Base-by-base conservation (phyloP, 2,113 vertebrate species). In the Hydrolagus affinis region DNA sequence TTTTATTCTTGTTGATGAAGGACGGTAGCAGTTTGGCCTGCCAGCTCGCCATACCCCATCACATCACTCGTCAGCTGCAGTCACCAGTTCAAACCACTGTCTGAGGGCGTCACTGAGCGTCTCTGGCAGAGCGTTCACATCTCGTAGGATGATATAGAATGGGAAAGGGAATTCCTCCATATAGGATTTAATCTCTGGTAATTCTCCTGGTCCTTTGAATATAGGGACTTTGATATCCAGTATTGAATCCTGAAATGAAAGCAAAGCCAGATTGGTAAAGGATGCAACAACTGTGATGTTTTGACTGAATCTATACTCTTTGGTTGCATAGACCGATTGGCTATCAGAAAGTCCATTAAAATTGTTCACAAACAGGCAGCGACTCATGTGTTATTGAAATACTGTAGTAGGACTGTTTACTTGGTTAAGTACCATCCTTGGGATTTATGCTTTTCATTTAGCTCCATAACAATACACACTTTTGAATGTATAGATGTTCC, bases 101-200 rank as follows among this genome's bases (percentile, higher is more conserved):
- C 97, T 91, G 87, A 99, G 95, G 0, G 98, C 97, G 70, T 99
- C 98, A 0, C 98, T 96, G 87, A 99, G 95, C 0, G 97, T 99
- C 90, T 98, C 96, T 0, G 98, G 97, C 87, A 99, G 91, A 0
- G 94, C 91, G 0, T 97, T 99, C 87, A 98, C 94, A 9, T 99
- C 95, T 17, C 97, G 91, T 66, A 99, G 95, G 90, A 99, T 98
- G 87, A 97, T 88, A 85, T 99, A 99, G 92, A 99, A 99, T 0
- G 98, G 98, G 91, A 99, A 99, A 0, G 98, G 98, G 88, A 99
- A 99, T 91, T 99, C 97, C 0, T 99, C 98, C 95, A 99, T 98
- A 91, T 99, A 99, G 28, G 97, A 97, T 86, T 93, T 94, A 90
- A 99, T 99, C 92, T 98, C 97, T 0, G 97, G 97, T 87, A 98